Base-by-base conservation (phyloP, 2,888 invertebrate species). In the Dynastes maya region DNA sequence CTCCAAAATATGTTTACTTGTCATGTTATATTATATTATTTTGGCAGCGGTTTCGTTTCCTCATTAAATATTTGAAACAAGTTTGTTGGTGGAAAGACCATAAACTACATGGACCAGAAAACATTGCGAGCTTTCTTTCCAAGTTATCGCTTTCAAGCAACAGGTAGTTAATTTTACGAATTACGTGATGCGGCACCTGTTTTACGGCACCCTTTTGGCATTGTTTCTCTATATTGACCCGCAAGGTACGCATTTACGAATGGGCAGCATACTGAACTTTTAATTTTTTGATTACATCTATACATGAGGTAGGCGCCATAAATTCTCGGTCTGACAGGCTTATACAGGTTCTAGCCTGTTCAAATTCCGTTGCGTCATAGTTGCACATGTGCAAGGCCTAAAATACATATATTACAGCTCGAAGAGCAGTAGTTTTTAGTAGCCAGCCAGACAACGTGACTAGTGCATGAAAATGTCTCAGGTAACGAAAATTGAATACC, bases 151-250 rank as follows among this genome's bases (percentile, higher is more conserved):
- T 68, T 51, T 51, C 22, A 29, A 51, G 68, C 68, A 68, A 68
- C 68, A 68, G 68, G 68, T 68, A 4, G 68, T n/a, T 63, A 32
- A 29, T 63, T 63, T 68, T 49, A 8, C 9, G 68, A 22, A 55
- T 55, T 22, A 13, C 13, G n/a, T 32, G 63, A 63, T 32, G 13
- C 27, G n/a, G 6, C 63, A 32, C 29, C 29, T 68, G 68, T 51
- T 29, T 53, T 51, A 16, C 16, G 9, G 29, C 3, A 16, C 13
- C 13, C 13, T 49, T 11, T 32, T 68, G 68, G 51, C 51, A 68
- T 68, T 68, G 68, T 29, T 32, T 68, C 51, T 51, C 5, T 68
- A 67, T 49, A 22, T 32, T 68, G 29, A 68, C 68, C 27, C 27
- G 22, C 51, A 29, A 27, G 13, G 51, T 68, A 49, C 11, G 4